Conservation (phyloP, 2,113 vertebrate species). For the Prolemur simus region DNA sequence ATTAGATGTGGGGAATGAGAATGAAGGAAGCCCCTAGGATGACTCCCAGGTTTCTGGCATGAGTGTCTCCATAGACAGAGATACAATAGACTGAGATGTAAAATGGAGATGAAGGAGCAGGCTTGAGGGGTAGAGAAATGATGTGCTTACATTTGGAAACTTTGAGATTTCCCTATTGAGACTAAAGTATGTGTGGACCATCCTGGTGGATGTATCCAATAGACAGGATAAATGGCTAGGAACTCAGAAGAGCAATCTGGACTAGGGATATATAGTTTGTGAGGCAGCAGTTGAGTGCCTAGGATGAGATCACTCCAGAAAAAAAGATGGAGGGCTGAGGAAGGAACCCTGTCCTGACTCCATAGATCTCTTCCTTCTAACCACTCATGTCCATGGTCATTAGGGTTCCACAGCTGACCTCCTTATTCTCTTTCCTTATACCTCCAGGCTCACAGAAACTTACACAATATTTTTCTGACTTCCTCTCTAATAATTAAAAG, state of each 20-base stretch:
- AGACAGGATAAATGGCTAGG: background rate
- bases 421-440: background rate
- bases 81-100: background rate
- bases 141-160: background rate
- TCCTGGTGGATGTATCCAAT: background rate
- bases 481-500: conserved; percentile 17
- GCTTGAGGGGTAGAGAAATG: background rate
- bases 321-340: background rate
- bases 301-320: background rate
- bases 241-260: background rate
- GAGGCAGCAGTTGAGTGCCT: background rate
- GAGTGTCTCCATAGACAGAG: background rate
- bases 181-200: background rate
- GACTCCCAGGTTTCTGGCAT: background rate
- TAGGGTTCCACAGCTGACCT: background rate
- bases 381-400: background rate
- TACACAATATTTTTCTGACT: background rate
- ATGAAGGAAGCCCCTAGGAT: background rate
- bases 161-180: background rate
- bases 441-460: background rate
- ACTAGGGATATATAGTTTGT: background rate
- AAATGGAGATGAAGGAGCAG: background rate
- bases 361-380: background rate
- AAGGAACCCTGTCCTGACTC: background rate
- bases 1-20: conserved; percentile 10